A percentile compares a stretch with the other conserved stretches of the same genome.
Evolutionary conservation across 2,888 invertebrate species (phyloP).

Genomic region (Leptothorax acervorum): DNA sequence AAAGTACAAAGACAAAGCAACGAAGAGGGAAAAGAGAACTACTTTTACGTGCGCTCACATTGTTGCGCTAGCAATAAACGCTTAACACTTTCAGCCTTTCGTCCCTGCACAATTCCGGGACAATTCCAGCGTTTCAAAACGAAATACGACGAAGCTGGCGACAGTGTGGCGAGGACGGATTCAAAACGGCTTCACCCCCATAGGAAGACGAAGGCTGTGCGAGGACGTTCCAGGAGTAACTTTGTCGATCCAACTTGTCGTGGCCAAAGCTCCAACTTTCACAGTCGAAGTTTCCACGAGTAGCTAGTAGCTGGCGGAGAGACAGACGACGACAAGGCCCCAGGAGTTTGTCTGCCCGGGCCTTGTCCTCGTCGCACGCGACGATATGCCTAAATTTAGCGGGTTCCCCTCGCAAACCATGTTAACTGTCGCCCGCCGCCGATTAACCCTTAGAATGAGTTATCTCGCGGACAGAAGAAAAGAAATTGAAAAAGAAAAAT

Average conservation of each 20-base stretch:
- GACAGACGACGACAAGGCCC: constrained; percentile 36
- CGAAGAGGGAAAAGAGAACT: background rate
- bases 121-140: constrained; percentile 59
- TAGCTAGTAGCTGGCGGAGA: constrained; percentile 24
- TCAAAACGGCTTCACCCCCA: constrained; percentile 58
- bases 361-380: constrained; percentile 11
- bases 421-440: constrained; percentile 52
- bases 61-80: constrained; percentile 49
- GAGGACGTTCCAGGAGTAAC: constrained; percentile 58
- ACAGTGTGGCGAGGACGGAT: constrained; percentile 44
- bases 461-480: background rate
- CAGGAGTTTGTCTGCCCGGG: constrained; percentile 6
- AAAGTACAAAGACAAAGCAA: background rate
- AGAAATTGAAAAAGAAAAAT: background rate
- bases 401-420: constrained; percentile 48
- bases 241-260: constrained; percentile 72
- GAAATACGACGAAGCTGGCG: constrained; percentile 44
- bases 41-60: constrained; percentile 35
- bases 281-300: constrained; percentile 65
- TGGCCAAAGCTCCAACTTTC: constrained; percentile 67
- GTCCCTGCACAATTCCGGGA: constrained; percentile 55
- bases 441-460: constrained; percentile 27
- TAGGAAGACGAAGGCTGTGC: constrained; percentile 56
- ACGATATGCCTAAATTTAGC: constrained; percentile 49
- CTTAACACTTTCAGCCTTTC: background rate